Conservation (phyloP, 1,140 invertebrate species). For the Luehdorfia chinensis region DNA sequence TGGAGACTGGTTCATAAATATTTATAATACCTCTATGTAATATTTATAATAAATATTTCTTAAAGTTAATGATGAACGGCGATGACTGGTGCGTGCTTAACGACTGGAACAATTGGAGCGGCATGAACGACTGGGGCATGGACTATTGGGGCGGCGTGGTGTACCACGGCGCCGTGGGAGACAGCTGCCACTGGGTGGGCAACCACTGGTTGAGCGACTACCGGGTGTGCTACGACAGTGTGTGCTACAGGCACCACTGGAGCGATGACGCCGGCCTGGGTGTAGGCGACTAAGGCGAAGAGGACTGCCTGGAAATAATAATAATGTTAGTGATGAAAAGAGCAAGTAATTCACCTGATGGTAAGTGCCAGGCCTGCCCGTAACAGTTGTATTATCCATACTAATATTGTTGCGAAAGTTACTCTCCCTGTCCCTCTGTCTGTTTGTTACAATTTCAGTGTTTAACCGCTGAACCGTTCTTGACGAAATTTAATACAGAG, state of each 20-base stretch:
- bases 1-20: too few species aligned
- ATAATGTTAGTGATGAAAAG: neutral
- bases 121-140: slow-evolving; percentile 35
- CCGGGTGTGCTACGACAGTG: slow-evolving; percentile 44
- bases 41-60: too few species aligned
- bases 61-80: slow-evolving; percentile 49
- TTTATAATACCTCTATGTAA: too few species aligned
- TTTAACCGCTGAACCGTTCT: too few species aligned
- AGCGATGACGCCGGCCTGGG: slow-evolving; percentile 50
- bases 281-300: slow-evolving; percentile 46
- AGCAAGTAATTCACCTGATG: too few species aligned
- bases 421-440: too few species aligned
- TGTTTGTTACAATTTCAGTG: too few species aligned
- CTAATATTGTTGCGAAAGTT: too few species aligned
- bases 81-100: slow-evolving; percentile 39
- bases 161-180: slow-evolving; percentile 41
- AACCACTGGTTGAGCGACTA: slow-evolving; percentile 30
- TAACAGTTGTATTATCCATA: neutral
- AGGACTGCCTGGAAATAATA: slow-evolving; percentile 45
- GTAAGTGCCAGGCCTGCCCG: too few species aligned
- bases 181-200: slow-evolving; percentile 40
- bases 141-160: slow-evolving; percentile 37
- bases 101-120: slow-evolving; percentile 33
- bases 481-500: too few species aligned
- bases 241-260: slow-evolving; percentile 53